Base-by-base conservation (phyloP, 2,113 vertebrate genomes). In the Urocolius indicus region DNA sequence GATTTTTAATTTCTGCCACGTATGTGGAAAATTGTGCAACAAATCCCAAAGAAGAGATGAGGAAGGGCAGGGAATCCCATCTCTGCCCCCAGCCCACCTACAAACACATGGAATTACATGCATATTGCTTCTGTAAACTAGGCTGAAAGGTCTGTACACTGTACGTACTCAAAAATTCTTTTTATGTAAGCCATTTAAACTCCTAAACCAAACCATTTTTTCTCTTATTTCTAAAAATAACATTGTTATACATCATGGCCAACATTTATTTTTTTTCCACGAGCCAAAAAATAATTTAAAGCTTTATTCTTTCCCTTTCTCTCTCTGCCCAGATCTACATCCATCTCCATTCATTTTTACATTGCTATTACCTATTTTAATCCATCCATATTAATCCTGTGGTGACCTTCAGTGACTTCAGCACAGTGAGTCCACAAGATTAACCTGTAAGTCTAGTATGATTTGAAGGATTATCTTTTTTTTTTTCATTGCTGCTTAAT, bases 331-430 rank as follows among this genome's bases (percentile, higher is more conserved):
- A 77, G 55, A 19, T 76, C 27, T 65, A 13, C 14, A 1, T 8
- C 65, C 65, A 87, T 76, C 49, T 92, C 51, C 54, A 88, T 86
- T 51, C n/a, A 63, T 71, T 92, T 95, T 84, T 61, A 72, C 21
- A 41, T 76, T 80, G n/a, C 48, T 85, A 57, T 95, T 94, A 57
- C 52, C 48, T 65, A 49, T 92, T 94, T 90, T 94, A 95, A 96
- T 94, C 78, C 52, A 94, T 84, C 41, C 30, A 41, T 88, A 90
- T 81, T 92, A 95, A 93, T 93, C 83, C 85, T 75, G 21, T 23
- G 15, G 32, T 94, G 72, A 84, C 87, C 76, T 93, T 95, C 79
- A 88, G 15, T 4, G 2, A 74, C 71, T 90, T 92, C 67, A 74
- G 57, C 61, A 63, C 26, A 80, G 63, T 48, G 32, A 90, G 67